phyloP scores from a whole-genome alignment of 2,888 invertebrate species.

The Diaperis boleti region DNA sequence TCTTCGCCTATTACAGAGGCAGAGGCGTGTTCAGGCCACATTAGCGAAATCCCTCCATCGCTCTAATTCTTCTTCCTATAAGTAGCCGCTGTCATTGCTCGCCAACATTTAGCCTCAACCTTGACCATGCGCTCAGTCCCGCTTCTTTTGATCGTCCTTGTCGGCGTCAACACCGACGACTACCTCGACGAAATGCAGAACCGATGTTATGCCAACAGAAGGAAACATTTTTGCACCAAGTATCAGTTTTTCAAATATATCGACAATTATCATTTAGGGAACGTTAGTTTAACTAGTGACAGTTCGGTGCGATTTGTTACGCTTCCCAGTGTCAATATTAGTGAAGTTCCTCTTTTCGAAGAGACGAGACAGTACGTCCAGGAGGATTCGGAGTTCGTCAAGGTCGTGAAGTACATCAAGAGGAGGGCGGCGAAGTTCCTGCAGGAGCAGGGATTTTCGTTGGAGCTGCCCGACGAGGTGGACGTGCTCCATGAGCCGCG shows the following conservation, averaged over 20 bases:
- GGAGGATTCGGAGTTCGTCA: slow-evolving; percentile 55
- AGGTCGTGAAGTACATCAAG: slow-evolving; percentile 58
- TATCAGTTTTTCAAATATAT: slow-evolving; percentile 56
- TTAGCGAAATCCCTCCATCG: slow-evolving; percentile 32
- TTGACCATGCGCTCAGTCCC: slow-evolving; percentile 30
- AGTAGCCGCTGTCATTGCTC: slow-evolving; percentile 1
- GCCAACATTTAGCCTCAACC: slow-evolving; percentile 15
- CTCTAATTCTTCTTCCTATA: slow-evolving; percentile 32
- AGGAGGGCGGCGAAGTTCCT: slow-evolving; percentile 55
- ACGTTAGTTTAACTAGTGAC: slow-evolving; percentile 45
- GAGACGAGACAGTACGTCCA: slow-evolving; percentile 46
- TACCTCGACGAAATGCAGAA: slow-evolving; percentile 56
- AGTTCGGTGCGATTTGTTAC: slow-evolving; percentile 54
- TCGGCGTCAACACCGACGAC: slow-evolving; percentile 49
- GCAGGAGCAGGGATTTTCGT: slow-evolving; percentile 54
- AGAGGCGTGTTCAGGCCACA: slow-evolving; percentile 4
- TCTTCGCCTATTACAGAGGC: neutral
- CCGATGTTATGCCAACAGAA: slow-evolving; percentile 51
- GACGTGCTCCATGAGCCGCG: slow-evolving; percentile 42
- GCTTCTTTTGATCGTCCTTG: slow-evolving; percentile 37
- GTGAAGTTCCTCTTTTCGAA: slow-evolving; percentile 40
- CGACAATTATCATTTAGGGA: slow-evolving; percentile 44
- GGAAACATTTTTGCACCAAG: slow-evolving; percentile 56
- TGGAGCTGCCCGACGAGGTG: slow-evolving; percentile 56
- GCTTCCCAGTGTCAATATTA: slow-evolving; percentile 44